Evolutionary conservation across 2,888 invertebrate genomes (phyloP), one percentile per base, ranked within the genome.

Genomic region (Tortricodes alternella): DNA sequence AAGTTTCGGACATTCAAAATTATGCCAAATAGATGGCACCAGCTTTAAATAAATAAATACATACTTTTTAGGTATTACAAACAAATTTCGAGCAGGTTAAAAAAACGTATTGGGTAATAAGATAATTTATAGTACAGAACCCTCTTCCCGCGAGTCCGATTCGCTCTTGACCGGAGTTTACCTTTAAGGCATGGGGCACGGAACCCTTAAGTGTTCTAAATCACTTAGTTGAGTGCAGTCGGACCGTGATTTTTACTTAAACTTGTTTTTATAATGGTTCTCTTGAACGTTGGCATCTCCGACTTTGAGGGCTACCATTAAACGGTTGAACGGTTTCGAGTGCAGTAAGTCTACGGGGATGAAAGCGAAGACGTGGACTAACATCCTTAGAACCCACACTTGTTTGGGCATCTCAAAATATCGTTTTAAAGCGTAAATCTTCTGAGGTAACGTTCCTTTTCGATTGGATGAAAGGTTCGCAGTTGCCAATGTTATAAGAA

Each of bases 321-420:
- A 50, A 44, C 37, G 56, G 44, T 35, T 56, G 35, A 56, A 44
- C 29, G 50, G 27, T 44, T 53, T 50, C 50, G 18, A 56, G 37
- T 50, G 50, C 49, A 44, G 27, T 37, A 37, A 44, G 23, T 46
- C 32, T 32, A 35, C 55, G 23, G 16, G 16, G 16, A 35, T 32
- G 44, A 50, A 37, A 43, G 41, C 29, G 21, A 56, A 50, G 37
- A 38, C 11, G 44, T 21, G 27, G 43, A 32, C 49, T 21, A 19
- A 34, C 43, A 29, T 55, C 39, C 41, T 35, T 1, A 48, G 41
- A 49, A 48, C 41, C 35, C 15, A 15, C 24, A 24, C 24, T 46
- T 18, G 21, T 48, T 48, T 24, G 27, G 34, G 7, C 32, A 27
- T 16, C 39, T 24, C n/a, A 15, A 24, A 18, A 7, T 23, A 21